Conservation (phyloP, 1,140 invertebrate genomes). For the Chironomus striatipennis region DNA sequence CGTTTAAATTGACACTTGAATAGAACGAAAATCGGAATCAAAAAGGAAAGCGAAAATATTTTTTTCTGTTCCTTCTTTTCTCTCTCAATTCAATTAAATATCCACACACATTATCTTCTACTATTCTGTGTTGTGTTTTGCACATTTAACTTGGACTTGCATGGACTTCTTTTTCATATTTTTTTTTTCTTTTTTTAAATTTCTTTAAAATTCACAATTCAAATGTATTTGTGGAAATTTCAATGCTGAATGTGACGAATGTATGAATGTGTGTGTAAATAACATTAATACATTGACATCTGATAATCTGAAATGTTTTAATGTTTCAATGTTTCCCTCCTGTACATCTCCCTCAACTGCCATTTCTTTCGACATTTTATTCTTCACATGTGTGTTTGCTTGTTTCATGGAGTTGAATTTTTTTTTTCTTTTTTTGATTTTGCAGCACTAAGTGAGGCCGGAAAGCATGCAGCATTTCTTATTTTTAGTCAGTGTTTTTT, state of each 20-base stretch:
- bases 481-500: constrained; percentile 24
- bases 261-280: too few relatives aligned
- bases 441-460: not conserved
- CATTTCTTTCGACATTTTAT: constrained; percentile 6
- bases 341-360: not conserved
- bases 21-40: constrained; percentile 17
- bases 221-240: not conserved
- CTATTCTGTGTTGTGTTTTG: not conserved
- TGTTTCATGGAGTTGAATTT: not conserved
- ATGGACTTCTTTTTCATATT: not conserved
- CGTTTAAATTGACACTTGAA: constrained; percentile 15
- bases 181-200: not conserved
- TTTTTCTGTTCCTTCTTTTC: not conserved
- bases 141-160: not conserved
- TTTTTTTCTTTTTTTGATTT: not conserved
- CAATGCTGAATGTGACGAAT: not conserved
- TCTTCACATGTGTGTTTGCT: constrained; percentile 4
- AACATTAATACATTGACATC: too few relatives aligned
- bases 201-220: not conserved
- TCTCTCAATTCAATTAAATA: not conserved
- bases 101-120: too few relatives aligned
- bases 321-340: not conserved
- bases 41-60: not conserved
- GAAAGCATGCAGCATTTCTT: constrained; percentile 21
- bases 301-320: not conserved